A percentile compares a stretch with the other conserved stretches of the same genome.
Evolutionary conservation across 2,888 invertebrate species (phyloP).

Genomic region (Drosophila melanosoma): DNA sequence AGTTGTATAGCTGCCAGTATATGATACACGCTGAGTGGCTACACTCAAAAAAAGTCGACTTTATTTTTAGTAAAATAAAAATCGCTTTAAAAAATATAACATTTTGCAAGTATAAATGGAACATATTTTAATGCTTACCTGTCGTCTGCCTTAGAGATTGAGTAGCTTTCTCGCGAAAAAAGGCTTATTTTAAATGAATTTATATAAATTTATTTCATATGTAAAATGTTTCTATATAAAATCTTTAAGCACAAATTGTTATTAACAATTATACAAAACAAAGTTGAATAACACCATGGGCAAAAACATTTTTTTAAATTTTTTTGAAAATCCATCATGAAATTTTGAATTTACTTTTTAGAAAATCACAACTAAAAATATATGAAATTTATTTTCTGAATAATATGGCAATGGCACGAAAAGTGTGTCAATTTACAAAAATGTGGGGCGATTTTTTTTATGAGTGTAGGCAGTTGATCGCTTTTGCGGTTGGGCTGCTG

Average conservation of each 20-base stretch:
- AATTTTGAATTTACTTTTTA: not conserved
- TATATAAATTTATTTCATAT: not conserved
- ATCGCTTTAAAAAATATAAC: not conserved
- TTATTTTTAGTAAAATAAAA: not conserved
- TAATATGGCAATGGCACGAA: not conserved
- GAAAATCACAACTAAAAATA: not conserved
- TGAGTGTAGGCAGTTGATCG: conserved; percentile 1
- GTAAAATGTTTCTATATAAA: not conserved
- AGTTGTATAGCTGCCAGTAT: conserved; percentile 2
- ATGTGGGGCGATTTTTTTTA: not conserved
- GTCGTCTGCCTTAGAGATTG: not conserved
- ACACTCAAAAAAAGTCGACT: not conserved
- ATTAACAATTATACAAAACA: not conserved
- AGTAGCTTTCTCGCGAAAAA: not conserved
- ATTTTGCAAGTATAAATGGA: not conserved
- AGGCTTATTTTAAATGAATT: not conserved
- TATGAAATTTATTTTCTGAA: not conserved
- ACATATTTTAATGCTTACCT: not conserved
- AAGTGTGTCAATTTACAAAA: not conserved
- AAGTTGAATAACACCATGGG: not conserved
- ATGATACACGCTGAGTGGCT: conserved; percentile 1
- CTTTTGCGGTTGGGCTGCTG: not conserved
- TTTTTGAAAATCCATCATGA: not conserved
- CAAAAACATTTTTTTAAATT: not conserved
- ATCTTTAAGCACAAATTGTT: not conserved